Evolutionary conservation across 1,140 invertebrate species (phyloP).

Genomic region (Pogonus chalceus): DNA sequence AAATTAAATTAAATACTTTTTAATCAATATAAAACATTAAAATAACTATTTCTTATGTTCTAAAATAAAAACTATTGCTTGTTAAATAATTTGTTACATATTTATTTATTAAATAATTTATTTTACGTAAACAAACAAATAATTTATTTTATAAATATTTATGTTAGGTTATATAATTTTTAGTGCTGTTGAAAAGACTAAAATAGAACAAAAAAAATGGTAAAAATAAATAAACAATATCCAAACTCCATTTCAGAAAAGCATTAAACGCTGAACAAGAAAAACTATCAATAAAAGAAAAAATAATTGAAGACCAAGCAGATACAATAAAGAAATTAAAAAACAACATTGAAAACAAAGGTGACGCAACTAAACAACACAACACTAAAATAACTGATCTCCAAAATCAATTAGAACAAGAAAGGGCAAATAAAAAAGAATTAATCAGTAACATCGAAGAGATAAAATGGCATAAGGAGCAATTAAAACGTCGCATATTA

Average conservation of each 20-base stretch:
- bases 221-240: not conserved
- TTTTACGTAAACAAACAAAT: too few species aligned
- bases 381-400: not conserved
- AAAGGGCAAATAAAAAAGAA: not conserved
- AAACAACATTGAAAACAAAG: not conserved
- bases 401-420: not conserved
- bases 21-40: too few species aligned
- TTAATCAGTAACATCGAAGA: not conserved
- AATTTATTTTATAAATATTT: too few species aligned
- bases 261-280: slow-evolving; percentile 20
- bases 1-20: too few species aligned
- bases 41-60: not conserved
- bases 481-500: not conserved
- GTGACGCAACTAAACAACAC: not conserved
- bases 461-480: not conserved
- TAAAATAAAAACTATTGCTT: not conserved
- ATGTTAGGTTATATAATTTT: too few species aligned
- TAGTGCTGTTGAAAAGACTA: not conserved
- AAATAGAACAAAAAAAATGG: not conserved
- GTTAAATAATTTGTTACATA: not conserved
- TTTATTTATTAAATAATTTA: not conserved
- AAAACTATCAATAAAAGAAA: slow-evolving; percentile 22
- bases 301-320: slow-evolving; percentile 24
- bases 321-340: slow-evolving; percentile 17
- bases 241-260: slow-evolving; percentile 16